Conservation (phyloP, 2,888 invertebrate genomes). For the Mechanitis messenoides region DNA sequence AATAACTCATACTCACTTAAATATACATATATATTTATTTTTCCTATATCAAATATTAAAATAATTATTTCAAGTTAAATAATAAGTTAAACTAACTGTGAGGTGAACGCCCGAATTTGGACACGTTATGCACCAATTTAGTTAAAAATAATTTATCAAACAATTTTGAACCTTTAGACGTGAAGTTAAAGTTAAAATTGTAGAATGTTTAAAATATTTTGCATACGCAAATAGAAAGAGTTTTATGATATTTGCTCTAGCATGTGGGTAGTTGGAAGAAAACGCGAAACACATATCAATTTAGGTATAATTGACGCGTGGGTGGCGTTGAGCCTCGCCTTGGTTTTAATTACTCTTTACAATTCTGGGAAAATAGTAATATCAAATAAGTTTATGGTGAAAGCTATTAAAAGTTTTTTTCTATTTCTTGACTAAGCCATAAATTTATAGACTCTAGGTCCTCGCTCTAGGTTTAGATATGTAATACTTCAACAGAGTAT, state of each 20-base stretch:
- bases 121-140: slow-evolving; percentile 67
- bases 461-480: too few species aligned
- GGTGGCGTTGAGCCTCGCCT: neutral
- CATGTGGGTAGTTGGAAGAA: slow-evolving; percentile 22
- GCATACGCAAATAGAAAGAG: slow-evolving; percentile 41
- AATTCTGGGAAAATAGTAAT: neutral
- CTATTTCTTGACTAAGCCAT: neutral
- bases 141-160: slow-evolving; percentile 40
- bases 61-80: neutral
- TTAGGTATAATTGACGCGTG: slow-evolving; percentile 8
- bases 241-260: slow-evolving; percentile 33
- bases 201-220: slow-evolving; percentile 14
- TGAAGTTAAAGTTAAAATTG: slow-evolving; percentile 11
- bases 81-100: slow-evolving; percentile 15
- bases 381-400: neutral
- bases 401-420: neutral
- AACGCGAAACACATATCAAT: slow-evolving; percentile 24
- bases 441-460: too few species aligned
- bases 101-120: slow-evolving; percentile 56
- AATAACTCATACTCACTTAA: too few species aligned
- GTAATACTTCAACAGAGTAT: too few species aligned
- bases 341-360: neutral
- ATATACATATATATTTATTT: too few species aligned
- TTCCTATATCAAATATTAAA: neutral
- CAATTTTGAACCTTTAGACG: slow-evolving; percentile 6